Conservation (phyloP, 2,797 vertebrate genomes). For the Acipenser transmontanus region DNA sequence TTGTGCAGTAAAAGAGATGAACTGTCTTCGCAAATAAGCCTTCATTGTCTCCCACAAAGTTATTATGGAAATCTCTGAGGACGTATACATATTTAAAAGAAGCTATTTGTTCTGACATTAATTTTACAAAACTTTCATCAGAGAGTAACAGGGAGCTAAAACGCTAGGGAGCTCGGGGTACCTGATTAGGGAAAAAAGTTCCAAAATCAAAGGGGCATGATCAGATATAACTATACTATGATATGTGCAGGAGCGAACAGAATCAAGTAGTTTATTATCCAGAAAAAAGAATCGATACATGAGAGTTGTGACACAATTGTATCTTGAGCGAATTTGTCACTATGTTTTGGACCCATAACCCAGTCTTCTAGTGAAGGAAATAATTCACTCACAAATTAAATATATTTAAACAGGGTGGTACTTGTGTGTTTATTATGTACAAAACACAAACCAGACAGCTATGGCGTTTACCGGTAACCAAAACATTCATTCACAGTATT, state of each 20-base stretch:
- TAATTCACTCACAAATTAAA: too few relatives aligned
- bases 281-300: constrained; percentile 15
- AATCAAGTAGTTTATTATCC: background rate
- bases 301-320: background rate
- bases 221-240: constrained; percentile 7
- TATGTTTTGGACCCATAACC: too few relatives aligned
- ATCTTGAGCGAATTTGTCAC: too few relatives aligned
- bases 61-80: background rate
- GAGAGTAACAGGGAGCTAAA: constrained; percentile 3
- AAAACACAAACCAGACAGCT: too few relatives aligned
- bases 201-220: constrained; percentile 5
- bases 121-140: background rate
- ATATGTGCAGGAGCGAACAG: background rate
- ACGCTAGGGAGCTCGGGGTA: background rate
- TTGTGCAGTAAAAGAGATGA: constrained; percentile 3
- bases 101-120: constrained; percentile 5
- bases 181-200: background rate
- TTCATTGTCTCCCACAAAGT: constrained; percentile 10
- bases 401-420: too few relatives aligned
- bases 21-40: constrained; percentile 2
- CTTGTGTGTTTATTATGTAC: too few relatives aligned
- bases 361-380: too few relatives aligned
- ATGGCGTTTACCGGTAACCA: too few relatives aligned
- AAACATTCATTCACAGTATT: too few relatives aligned
- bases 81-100: constrained; percentile 4